These are phyloP conservation scores for Apamea anceps DNA, from an alignment of 2,888 invertebrate species.

Conservation along the genomic window DNA sequence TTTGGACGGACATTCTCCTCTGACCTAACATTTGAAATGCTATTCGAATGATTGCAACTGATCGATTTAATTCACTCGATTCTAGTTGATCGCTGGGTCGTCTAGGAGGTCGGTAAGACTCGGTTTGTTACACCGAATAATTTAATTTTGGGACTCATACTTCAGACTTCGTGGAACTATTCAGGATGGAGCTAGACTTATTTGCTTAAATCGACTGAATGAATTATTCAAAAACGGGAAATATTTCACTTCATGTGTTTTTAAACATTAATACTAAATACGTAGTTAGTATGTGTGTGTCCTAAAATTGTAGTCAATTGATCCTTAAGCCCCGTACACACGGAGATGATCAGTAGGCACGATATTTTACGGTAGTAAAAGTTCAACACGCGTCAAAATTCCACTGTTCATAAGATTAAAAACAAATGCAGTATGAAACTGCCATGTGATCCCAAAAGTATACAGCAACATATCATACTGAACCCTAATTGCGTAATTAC, in stretches of 20 bases:
- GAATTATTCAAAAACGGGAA: background rate
- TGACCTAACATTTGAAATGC: slow-evolving; percentile 36
- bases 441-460: background rate
- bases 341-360: too few species aligned
- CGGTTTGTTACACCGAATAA: background rate
- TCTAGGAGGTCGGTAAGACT: background rate
- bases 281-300: background rate
- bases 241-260: background rate
- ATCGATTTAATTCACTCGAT: slow-evolving; percentile 35
- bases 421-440: too few species aligned
- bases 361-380: background rate
- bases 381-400: background rate
- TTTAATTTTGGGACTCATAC: slow-evolving; percentile 10
- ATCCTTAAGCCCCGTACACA: background rate
- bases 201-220: background rate
- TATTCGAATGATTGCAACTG: slow-evolving; percentile 33
- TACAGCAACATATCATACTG: background rate
- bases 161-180: background rate
- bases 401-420: background rate
- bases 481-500: too few species aligned
- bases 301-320: background rate
- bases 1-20: background rate
- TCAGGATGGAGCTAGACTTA: background rate
- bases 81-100: slow-evolving; percentile 20
- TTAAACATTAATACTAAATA: background rate